These are phyloP conservation scores for Rana temporaria DNA, from an alignment of 2,113 vertebrate genomes.

Conservation along the genomic window DNA sequence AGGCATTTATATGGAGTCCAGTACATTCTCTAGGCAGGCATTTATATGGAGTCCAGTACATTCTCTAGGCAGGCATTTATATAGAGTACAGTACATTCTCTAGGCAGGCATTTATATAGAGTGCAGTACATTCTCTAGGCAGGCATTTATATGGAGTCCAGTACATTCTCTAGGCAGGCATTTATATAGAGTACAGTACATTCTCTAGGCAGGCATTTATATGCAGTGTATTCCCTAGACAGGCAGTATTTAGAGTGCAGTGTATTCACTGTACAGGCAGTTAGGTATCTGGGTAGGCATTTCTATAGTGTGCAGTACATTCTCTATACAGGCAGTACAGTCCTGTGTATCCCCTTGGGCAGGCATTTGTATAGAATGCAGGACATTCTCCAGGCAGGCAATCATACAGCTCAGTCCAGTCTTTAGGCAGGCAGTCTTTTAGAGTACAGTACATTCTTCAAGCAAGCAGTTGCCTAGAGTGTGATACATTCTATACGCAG, in stretches of 20 bases:
- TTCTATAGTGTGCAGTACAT: background rate
- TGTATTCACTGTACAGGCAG: background rate
- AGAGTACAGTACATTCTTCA: background rate
- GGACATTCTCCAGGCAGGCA: background rate
- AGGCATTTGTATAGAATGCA: background rate
- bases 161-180: too few relatives aligned
- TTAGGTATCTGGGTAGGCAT: too few relatives aligned
- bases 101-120: background rate
- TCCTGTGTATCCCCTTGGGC: too few relatives aligned
- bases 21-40: background rate
- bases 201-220: background rate
- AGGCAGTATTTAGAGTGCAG: background rate
- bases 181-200: too few relatives aligned
- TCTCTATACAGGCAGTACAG: background rate
- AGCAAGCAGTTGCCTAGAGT: background rate
- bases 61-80: background rate
- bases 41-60: background rate
- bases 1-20: background rate
- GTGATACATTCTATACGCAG: background rate
- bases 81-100: background rate
- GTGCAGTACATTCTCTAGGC: background rate
- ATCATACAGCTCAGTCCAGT: too few relatives aligned
- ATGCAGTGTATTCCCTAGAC: background rate
- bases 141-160: background rate
- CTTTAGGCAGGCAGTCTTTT: background rate